Evolutionary conservation across 1,140 invertebrate species (phyloP), one percentile per base, ranked within the genome.

Genomic region (Apocrypta bakeri): DNA sequence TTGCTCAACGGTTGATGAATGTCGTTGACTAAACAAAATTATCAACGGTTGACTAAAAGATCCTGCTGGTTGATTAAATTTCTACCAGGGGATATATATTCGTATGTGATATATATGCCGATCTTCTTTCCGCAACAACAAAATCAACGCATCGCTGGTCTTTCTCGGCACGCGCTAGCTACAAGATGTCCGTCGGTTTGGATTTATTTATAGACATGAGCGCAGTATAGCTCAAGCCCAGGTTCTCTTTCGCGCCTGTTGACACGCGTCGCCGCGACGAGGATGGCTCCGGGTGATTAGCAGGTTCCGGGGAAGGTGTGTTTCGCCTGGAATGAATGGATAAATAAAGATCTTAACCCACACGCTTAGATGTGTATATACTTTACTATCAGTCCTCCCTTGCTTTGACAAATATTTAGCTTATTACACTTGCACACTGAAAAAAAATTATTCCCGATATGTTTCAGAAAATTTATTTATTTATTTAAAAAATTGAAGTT

Each of bases 161-260:
- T n/a, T 21, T 33, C 17, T 33, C 73, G 42, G 29, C 7, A 48
- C 27, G 21, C 73, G 71, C 42, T n/a, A n/a, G 48, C 12, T n/a
- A 24, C 56, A 33, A 69, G 9, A 79, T 71, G 66, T 71, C 77
- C 27, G 25, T 71, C 68, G n/a, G 42, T 21, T 37, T 6, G 66
- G 14, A 6, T 79, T 79, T 79, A 79, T 72, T 79, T 79, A 72
- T 72, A 79, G 78, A 79, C 25, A 27, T 24, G 4, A 48, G 48
- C n/a, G n/a, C 48, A 56, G 48, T 56, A 21, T 2, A 2, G 48
- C 21, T 4, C 17, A 17, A n/a, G 21, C 48, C 48, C 48, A 56
- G 48, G 48, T 56, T 56, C 48, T 56, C 42, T 48, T 17, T 48
- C 42, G 14, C 42, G 14, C 42, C 21, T 56, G 48, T 56, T 56